A percentile compares a stretch with the other conserved stretches of the same genome.
These are phyloP conservation scores for Drosophila birchii DNA, from an alignment of 2,888 invertebrate genomes.

Conservation along the genomic window DNA sequence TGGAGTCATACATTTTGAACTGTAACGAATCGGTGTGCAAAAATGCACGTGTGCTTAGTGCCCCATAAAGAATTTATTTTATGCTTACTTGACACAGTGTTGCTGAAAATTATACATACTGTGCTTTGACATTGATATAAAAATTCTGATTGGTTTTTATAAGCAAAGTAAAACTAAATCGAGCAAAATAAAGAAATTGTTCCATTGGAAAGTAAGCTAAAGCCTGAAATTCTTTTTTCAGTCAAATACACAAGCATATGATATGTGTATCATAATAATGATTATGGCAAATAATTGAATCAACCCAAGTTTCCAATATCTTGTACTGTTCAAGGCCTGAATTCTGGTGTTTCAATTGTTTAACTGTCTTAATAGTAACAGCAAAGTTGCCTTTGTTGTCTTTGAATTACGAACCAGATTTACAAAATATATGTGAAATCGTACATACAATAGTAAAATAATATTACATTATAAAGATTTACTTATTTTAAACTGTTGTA, in stretches of 20 bases:
- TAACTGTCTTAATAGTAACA: slow-evolving; percentile 61
- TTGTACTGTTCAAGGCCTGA: slow-evolving; percentile 29
- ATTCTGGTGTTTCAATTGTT: slow-evolving; percentile 56
- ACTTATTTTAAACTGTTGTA: neutral
- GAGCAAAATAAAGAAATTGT: neutral
- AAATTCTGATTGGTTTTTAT: neutral
- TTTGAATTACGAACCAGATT: too few species aligned
- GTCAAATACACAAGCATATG: too few species aligned
- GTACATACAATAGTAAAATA: neutral
- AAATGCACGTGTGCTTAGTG: slow-evolving; percentile 36
- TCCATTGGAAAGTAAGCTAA: neutral
- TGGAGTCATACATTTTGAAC: slow-evolving; percentile 46
- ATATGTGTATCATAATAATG: too few species aligned
- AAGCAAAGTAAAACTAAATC: neutral
- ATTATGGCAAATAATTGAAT: too few species aligned
- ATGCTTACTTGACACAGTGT: slow-evolving; percentile 6
- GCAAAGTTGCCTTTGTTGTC: slow-evolving; percentile 29
- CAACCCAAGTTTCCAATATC: slow-evolving; percentile 50
- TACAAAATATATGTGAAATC: too few species aligned
- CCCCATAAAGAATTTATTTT: slow-evolving; percentile 53
- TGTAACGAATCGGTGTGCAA: slow-evolving; percentile 48
- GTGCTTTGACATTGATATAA: neutral
- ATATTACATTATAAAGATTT: too few species aligned
- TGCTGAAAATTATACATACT: neutral
- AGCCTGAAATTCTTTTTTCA: neutral